Evolutionary conservation across 2,888 invertebrate species (phyloP).

Genomic region (Cryptocheilus praepositus): DNA sequence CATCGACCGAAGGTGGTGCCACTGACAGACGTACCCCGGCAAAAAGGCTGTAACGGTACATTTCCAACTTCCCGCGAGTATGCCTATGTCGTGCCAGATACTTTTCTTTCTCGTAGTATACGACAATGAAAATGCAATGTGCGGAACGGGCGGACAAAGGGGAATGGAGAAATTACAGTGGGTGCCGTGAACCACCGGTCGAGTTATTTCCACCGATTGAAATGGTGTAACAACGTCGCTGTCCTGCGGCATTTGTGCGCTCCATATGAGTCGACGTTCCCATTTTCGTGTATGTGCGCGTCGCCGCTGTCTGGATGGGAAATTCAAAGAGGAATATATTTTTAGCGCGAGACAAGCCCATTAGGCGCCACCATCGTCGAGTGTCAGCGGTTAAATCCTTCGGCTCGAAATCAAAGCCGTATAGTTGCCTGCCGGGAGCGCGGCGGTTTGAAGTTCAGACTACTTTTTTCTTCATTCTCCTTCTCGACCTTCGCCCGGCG

Average conservation of each 20-base stretch:
- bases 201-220: slow-evolving; percentile 61
- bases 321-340: slow-evolving; percentile 62
- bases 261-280: slow-evolving; percentile 1
- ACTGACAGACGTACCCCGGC: slow-evolving; percentile 37
- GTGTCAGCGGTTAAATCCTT: slow-evolving; percentile 55
- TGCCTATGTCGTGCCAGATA: background rate
- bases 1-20: slow-evolving; percentile 28
- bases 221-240: slow-evolving; percentile 53
- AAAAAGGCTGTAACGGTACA: slow-evolving; percentile 43
- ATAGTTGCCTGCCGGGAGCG: slow-evolving; percentile 26
- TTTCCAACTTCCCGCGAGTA: slow-evolving; percentile 37
- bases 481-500: background rate
- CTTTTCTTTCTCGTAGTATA: slow-evolving; percentile 23
- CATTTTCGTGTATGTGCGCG: slow-evolving; percentile 9
- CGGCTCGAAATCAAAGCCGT: slow-evolving; percentile 56
- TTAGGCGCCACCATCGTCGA: slow-evolving; percentile 59
- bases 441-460: slow-evolving; percentile 9
- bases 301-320: slow-evolving; percentile 37
- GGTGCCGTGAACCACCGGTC: slow-evolving; percentile 45
- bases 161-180: slow-evolving; percentile 47
- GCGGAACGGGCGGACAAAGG: slow-evolving; percentile 40
- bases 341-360: slow-evolving; percentile 62
- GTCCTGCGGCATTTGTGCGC: background rate
- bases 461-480: background rate
- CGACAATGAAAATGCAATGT: slow-evolving; percentile 5